Evolutionary conservation across 37 sponge, comb jelly and placozoan species (phyloP).

Genomic region (Tethya wilhelma): DNA sequence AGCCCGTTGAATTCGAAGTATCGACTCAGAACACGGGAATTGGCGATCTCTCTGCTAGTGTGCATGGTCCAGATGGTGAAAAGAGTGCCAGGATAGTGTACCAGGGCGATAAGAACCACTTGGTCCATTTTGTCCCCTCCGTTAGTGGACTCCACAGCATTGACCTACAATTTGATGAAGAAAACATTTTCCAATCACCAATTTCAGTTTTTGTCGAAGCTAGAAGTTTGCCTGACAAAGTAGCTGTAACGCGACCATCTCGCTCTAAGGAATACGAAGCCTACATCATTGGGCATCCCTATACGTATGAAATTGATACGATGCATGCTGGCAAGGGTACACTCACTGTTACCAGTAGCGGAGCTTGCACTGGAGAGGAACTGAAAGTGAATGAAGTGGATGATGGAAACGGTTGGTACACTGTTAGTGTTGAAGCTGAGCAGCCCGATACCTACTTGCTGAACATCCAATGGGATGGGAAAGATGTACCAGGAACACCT

Average conservation of each 20-base stretch:
- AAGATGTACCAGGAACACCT: constrained; percentile 62
- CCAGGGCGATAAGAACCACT: constrained; percentile 23
- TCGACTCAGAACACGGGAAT: constrained; percentile 58
- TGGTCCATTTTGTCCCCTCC: constrained; percentile 35
- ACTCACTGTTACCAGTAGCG: constrained; percentile 13
- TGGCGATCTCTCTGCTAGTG: constrained; percentile 53
- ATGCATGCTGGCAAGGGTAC: constrained; percentile 28
- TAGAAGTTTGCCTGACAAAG: constrained; percentile 20
- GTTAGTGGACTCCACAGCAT: constrained; percentile 51
- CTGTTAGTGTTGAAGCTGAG: constrained; percentile 22
- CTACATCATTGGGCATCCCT: constrained; percentile 40
- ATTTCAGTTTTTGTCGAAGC: constrained; percentile 31
- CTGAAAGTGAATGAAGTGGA: constrained; percentile 16
- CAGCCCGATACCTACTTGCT: constrained; percentile 44
- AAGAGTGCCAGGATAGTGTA: constrained; percentile 13
- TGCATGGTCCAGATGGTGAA: constrained; percentile 4
- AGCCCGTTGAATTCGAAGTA: constrained; percentile 45
- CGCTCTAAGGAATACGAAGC: constrained; percentile 33
- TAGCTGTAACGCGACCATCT: constrained; percentile 33
- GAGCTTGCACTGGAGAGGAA: constrained; percentile 24
- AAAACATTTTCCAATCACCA: constrained; percentile 41
- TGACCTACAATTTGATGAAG: constrained; percentile 50
- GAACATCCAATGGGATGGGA: constrained; percentile 49
- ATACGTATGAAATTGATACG: constrained; percentile 40
- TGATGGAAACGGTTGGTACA: constrained; percentile 18